Conservation (phyloP, 2,888 invertebrate species). For the Oscheius sp. region DNA sequence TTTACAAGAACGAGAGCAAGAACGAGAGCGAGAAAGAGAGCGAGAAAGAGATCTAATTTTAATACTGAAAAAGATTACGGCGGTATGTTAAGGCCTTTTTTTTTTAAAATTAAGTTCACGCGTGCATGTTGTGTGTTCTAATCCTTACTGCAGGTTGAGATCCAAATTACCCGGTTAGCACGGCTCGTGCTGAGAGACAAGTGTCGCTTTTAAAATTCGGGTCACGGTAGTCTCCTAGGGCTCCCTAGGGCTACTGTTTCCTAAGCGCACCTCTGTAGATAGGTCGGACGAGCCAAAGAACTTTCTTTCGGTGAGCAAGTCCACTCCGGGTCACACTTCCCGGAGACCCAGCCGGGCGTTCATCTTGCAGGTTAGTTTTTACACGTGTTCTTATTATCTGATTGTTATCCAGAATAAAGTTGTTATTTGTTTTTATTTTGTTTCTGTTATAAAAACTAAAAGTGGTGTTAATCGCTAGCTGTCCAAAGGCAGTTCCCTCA, state of each 20-base stretch:
- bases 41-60: neutral
- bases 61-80: neutral
- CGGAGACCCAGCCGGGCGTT: conserved; percentile 12
- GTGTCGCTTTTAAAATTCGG: too few relatives aligned
- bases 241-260: neutral
- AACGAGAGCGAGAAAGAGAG: neutral
- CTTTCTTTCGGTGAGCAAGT: conserved; percentile 6
- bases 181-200: too few relatives aligned
- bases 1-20: neutral
- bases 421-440: conserved; percentile 6
- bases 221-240: too few relatives aligned
- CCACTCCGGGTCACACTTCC: conserved; percentile 12
- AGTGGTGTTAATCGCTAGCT: conserved; percentile 17
- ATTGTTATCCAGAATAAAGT: conserved; percentile 7
- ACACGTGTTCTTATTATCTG: neutral
- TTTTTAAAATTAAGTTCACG: neutral
- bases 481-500: conserved; percentile 12
- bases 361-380: conserved; percentile 17
- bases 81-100: neutral
- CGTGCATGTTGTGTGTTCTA: neutral
- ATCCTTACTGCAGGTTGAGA: neutral
- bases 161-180: neutral
- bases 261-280: conserved; percentile 11
- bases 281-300: conserved; percentile 16
- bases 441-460: neutral